phyloP scores from a whole-genome alignment of 2,797 vertebrate species.

The Molothrus ater region DNA sequence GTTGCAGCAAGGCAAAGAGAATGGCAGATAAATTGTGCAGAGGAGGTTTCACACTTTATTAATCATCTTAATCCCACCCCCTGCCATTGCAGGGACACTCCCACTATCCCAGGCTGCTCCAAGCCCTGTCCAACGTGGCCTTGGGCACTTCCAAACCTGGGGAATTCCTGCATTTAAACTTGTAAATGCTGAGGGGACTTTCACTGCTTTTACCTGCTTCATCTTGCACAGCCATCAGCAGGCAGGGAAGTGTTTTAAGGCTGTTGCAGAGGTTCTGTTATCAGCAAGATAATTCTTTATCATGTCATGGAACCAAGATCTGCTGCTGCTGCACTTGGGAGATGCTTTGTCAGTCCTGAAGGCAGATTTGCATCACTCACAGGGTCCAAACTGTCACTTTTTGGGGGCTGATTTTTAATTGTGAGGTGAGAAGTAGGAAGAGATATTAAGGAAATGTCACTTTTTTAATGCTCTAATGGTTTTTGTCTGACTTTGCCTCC shows the following conservation, averaged over 20 bases:
- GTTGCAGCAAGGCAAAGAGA: neutral
- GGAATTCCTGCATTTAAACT: neutral
- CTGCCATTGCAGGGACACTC: neutral
- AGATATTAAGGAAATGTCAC: neutral
- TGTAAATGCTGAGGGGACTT: neutral
- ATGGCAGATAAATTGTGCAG: neutral
- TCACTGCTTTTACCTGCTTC: neutral
- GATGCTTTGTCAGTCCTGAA: neutral
- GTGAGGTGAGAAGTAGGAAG: neutral
- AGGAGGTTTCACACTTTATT: neutral
- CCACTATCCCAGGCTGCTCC: neutral
- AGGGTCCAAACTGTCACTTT: neutral
- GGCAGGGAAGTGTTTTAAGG: neutral
- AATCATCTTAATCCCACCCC: neutral
- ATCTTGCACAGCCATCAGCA: neutral
- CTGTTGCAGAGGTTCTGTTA: neutral
- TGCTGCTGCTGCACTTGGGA: neutral
- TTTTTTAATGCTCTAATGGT: neutral
- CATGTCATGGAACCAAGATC: neutral
- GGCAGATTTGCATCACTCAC: neutral
- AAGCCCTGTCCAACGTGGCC: accelerated
- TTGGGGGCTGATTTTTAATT: neutral
- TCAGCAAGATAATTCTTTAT: neutral
- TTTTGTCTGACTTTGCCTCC: neutral
- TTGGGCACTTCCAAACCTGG: neutral